phyloP scores from a whole-genome alignment of 2,797 vertebrate genomes.

The Sebastes itinus region DNA sequence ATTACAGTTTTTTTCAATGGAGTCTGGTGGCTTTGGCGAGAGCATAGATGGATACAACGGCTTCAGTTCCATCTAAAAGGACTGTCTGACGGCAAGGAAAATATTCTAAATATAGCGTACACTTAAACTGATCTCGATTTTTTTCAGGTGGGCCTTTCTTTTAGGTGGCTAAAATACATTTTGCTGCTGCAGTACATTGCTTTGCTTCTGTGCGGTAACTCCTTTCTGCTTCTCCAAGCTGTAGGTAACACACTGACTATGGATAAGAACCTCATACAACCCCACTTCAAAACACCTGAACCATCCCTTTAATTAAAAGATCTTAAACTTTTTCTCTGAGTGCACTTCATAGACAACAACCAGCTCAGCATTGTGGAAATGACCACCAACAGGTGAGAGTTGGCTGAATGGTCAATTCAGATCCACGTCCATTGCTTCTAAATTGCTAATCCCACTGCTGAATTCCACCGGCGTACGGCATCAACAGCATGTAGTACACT shows the following conservation, averaged over 20 bases:
- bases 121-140: no score
- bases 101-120: no score
- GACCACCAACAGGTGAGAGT: background rate
- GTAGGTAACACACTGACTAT: no score
- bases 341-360: background rate
- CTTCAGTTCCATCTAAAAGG: no score
- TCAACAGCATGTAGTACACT: constrained; percentile 5
- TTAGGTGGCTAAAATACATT: no score
- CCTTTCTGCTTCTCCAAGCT: no score
- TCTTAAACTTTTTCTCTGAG: background rate
- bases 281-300: background rate
- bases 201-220: accelerated
- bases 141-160: no score
- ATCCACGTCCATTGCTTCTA: constrained; percentile 6
- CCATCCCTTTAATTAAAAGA: background rate
- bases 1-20: no score
- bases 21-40: no score
- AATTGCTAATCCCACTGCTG: constrained; percentile 36
- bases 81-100: no score
- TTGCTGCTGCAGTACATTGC: no score
- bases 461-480: constrained; percentile 28
- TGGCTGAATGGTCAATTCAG: constrained; percentile 17
- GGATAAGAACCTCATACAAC: background rate
- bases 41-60: no score
- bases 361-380: background rate